These are phyloP conservation scores for Oreotrochilus melanogaster DNA, from an alignment of 2,113 vertebrate genomes.

Conservation along the genomic window DNA sequence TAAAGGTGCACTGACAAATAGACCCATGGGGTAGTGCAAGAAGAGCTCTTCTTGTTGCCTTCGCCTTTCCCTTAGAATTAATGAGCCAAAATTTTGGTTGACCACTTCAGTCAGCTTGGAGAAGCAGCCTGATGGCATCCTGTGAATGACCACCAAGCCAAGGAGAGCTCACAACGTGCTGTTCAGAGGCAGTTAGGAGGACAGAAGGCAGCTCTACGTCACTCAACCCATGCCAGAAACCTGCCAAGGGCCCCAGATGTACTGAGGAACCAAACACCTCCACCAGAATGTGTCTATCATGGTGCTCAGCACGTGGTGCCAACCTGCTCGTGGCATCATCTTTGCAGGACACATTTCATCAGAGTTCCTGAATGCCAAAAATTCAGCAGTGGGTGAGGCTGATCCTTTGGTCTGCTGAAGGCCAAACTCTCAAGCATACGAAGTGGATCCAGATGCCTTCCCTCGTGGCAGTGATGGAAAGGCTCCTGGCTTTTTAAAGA, in stretches of 20 bases:
- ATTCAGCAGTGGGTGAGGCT: neutral
- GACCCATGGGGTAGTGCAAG: fast-evolving
- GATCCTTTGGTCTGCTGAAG: neutral
- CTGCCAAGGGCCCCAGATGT: neutral
- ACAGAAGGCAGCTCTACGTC: fast-evolving
- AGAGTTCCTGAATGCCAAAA: neutral
- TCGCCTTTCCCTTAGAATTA: neutral
- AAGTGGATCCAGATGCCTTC: neutral
- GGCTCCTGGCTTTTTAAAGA: neutral
- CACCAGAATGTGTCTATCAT: neutral
- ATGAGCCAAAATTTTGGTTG: neutral
- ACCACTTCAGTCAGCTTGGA: neutral
- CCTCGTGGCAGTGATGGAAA: neutral
- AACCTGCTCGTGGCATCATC: neutral
- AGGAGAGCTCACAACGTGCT: neutral
- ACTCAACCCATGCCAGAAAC: neutral
- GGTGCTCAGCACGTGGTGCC: fast-evolving
- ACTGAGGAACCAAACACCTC: fast-evolving
- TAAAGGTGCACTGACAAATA: neutral
- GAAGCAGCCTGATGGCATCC: neutral
- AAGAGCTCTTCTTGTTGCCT: neutral
- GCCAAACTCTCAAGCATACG: neutral
- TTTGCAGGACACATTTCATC: neutral
- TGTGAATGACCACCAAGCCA: neutral
- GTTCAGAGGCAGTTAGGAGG: neutral